Base-by-base conservation (phyloP, 2,113 vertebrate genomes). In the Oncorhynchus tshawytscha region DNA sequence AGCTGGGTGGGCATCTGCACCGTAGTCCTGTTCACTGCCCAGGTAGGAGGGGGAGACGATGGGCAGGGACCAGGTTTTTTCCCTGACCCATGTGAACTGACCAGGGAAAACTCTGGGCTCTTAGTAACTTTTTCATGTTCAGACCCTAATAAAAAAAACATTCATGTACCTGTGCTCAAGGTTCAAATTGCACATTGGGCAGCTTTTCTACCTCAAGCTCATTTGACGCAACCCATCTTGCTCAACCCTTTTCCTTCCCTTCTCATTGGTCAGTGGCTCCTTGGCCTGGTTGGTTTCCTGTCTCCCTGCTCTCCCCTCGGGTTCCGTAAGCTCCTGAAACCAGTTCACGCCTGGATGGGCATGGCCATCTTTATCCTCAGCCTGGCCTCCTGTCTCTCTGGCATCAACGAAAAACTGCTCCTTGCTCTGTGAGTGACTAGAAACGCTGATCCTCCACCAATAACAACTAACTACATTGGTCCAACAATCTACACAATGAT, bases 401-500 rank as follows among this genome's bases (percentile, higher is more conserved):
- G 94, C 78, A 94, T 95, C 77, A 95, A 94, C 0, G 94, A 95
- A 88, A 95, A 95, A 84, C 92, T 95, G 1, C 89, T 94, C 87
- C 93, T 94, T 83, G 88, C 80, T 77, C 73, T 93, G 94, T 95
- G 84, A 94, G 94, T 45, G 39, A 45, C 39, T 2, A 45, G 1
- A 45, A 45, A 45, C 9, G 39, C 39, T 45, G 39, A 45, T 39
- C 13, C 3, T 72, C 5, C 70, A 34, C 39, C 39, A 39, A 39
- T 39, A 39, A 9, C 39, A 39, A 39, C 39, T 39, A 39, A 39
- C 39, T 39, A 39, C 39, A 39, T 39, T 39, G 39, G 39, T 24
- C 39, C 16, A 64, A 11, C 62, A 64, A 25, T n/a, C 24, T 11
- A 12, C 62, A 22, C 62, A 64, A 20, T 24, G 0, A 64, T 8